Evolutionary conservation across 2,888 invertebrate species (phyloP), one percentile per base, ranked within the genome.

Genomic region (Apoda limacodes): DNA sequence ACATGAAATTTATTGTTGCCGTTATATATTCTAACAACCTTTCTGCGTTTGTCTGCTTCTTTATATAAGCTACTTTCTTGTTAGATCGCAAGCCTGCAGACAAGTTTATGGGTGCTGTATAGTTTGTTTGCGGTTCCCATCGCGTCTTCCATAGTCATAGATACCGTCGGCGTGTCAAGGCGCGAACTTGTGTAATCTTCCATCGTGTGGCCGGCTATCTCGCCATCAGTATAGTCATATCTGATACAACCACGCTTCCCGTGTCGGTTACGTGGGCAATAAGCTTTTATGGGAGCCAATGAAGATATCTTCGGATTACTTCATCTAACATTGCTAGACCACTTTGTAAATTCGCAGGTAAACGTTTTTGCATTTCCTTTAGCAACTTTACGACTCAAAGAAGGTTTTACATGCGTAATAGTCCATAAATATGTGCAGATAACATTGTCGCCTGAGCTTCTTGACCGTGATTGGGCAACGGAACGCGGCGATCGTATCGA

Each of bases 241-340:
- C 39, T 25, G 31, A 17, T 59, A 54, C 52, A 50, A 50, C 40
- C 43, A 46, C 43, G 51, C 51, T 53, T 51, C 52, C 44, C 44
- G 43, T 51, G 44, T 45, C 7, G 17, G 17, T 7, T 4, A 50
- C 50, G 42, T 39, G 42, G 44, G 48, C 51, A 54, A 59, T 62
- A 59, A 60, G 58, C 53, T 61, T 63, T 62, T 60, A 60, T 56
- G 48, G 47, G 45, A 37, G 27, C 48, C 43, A 54, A 63, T 65
- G 52, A 62, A 66, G 65, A 55, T 62, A 61, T 67, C 45, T 46
- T 41, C 46, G 45, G 46, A 58, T 55, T 51, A 51, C 42, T 33
- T 35, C 46, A 43, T 48, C 44, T 35, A 39, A 47, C 45, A 46
- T 40, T 45, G 39, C 42, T 48, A 40, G 40, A 30, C 32, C 35